A percentile compares a stretch with the other conserved stretches of the same genome.
phyloP scores from a whole-genome alignment of 2,113 vertebrate species.

The Origma solitaria region DNA sequence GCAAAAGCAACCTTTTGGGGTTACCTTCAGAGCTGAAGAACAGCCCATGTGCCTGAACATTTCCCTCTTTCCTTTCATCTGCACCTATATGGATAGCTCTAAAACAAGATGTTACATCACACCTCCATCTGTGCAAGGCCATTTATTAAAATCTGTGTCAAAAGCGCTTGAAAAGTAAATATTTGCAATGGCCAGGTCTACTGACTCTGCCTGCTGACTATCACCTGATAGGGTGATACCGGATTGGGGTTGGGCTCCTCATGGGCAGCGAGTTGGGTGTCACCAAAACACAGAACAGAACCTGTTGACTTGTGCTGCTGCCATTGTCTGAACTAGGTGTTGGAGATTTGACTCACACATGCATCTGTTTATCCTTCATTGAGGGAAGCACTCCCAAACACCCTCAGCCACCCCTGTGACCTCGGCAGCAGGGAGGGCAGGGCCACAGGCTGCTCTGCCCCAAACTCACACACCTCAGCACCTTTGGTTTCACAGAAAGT shows the following conservation, averaged over 20 bases:
- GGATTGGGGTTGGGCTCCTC: neutral
- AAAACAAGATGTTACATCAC: neutral
- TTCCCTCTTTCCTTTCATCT: neutral
- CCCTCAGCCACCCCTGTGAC: neutral
- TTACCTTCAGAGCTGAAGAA: neutral
- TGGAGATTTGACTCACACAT: neutral
- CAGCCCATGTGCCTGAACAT: fast-evolving
- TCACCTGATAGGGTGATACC: too few relatives aligned
- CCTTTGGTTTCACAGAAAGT: neutral
- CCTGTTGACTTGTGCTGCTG: neutral
- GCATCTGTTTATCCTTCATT: neutral
- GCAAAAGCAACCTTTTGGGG: neutral
- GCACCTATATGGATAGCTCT: neutral
- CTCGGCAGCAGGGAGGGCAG: neutral
- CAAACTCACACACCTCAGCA: neutral
- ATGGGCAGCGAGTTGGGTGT: neutral
- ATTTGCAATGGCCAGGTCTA: neutral
- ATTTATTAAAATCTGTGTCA: neutral
- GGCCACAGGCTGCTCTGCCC: neutral
- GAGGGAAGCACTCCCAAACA: neutral
- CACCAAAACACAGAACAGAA: neutral
- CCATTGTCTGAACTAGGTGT: neutral
- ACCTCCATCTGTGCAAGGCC: neutral
- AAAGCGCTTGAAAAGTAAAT: neutral
- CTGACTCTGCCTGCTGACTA: neutral